phyloP scores from a whole-genome alignment of 2,113 vertebrate species.

The Prunella fulvescens region DNA sequence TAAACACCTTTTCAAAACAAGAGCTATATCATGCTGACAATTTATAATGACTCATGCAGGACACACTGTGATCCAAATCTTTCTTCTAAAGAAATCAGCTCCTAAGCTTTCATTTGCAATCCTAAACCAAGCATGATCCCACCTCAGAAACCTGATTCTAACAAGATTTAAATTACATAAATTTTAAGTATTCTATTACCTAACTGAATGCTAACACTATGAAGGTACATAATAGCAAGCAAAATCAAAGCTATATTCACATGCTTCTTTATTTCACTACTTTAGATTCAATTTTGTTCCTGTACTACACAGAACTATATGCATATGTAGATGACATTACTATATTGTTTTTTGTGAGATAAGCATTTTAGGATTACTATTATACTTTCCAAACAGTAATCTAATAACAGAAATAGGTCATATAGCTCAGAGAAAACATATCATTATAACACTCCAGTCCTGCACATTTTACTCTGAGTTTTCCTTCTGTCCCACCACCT shows the following conservation, averaged over 20 bases:
- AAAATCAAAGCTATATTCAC: neutral
- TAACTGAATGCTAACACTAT: neutral
- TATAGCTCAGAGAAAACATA: neutral
- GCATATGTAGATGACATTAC: neutral
- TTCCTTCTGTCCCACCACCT: neutral
- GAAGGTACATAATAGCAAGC: neutral
- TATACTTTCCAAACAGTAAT: neutral
- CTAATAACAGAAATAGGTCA: neutral
- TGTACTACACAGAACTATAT: neutral
- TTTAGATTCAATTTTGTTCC: neutral
- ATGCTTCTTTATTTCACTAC: neutral
- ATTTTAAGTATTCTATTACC: neutral
- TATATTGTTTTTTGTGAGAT: neutral
- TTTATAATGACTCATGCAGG: constrained; percentile 24
- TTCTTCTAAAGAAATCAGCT: neutral
- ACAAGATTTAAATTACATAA: neutral
- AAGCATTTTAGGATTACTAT: neutral
- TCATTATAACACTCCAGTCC: neutral
- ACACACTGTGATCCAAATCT: neutral
- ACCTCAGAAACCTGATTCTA: neutral
- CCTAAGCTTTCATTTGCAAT: neutral
- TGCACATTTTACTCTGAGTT: neutral
- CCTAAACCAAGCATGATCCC: neutral
- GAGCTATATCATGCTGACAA: neutral
- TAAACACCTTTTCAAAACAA: constrained; percentile 2